phyloP scores from a whole-genome alignment of 2,797 vertebrate genomes.

The Otus scops region DNA sequence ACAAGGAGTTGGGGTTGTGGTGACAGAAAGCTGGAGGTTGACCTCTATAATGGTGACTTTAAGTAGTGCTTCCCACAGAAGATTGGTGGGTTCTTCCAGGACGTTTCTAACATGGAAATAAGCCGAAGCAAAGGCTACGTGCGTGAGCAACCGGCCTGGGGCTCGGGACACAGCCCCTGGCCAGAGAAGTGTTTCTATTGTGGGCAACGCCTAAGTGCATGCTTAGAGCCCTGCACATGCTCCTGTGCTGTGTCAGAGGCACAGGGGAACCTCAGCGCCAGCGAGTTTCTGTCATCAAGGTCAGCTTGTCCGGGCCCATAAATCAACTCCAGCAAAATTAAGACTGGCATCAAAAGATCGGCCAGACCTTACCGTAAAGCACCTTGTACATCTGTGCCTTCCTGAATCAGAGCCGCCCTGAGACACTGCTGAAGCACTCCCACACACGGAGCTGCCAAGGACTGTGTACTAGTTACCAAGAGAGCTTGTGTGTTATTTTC shows the following conservation, averaged over 20 bases:
- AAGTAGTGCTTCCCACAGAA: neutral
- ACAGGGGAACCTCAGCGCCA: neutral
- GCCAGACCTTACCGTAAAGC: neutral
- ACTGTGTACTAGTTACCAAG: neutral
- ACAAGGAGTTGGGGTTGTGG: neutral
- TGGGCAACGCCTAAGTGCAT: neutral
- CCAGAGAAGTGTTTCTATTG: neutral
- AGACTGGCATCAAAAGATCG: neutral
- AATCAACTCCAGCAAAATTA: neutral
- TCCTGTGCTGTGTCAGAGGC: neutral
- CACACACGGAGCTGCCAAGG: neutral
- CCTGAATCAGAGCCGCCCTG: neutral
- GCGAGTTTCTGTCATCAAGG: neutral
- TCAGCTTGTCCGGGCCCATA: neutral
- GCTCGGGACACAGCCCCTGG: fast-evolving
- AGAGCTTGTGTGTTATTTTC: neutral
- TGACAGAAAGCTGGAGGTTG: neutral
- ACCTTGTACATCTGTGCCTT: neutral
- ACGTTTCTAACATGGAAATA: neutral
- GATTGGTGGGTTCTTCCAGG: neutral
- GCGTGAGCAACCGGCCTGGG: neutral
- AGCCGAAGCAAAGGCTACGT: neutral
- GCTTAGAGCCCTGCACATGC: neutral
- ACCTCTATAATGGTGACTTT: neutral
- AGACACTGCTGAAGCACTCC: neutral